Evolutionary conservation across 92 coral and sea anemone genomes (phyloP).

Genomic region (Zoanthus solanderi): DNA sequence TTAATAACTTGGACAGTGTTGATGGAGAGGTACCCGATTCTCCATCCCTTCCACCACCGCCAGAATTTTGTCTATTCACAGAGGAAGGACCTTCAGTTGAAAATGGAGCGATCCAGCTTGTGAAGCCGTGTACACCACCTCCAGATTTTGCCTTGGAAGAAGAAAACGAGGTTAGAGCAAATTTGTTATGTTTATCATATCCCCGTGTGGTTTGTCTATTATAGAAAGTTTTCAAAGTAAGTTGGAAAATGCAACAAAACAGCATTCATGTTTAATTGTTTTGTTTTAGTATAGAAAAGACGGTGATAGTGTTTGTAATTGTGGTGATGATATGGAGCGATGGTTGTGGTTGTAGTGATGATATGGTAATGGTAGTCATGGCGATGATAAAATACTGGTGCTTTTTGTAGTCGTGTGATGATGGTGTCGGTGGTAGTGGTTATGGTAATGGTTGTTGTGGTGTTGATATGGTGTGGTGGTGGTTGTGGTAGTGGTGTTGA

Average conservation of each 20-base stretch:
- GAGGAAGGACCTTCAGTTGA: conserved; percentile 4
- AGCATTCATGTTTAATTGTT: no score
- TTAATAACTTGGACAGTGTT: conserved; percentile 44
- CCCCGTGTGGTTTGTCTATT: neutral
- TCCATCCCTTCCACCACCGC: conserved; percentile 88
- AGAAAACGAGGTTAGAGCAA: conserved; percentile 38
- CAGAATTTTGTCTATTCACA: conserved; percentile 62
- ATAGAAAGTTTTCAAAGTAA: neutral
- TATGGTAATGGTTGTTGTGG: neutral
- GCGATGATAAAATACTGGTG: neutral
- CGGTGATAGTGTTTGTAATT: neutral
- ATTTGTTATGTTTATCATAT: neutral
- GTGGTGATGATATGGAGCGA: neutral
- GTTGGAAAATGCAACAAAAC: no score
- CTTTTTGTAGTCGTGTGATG: neutral
- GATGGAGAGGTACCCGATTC: conserved; percentile 66
- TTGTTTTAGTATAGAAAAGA: neutral
- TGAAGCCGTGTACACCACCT: conserved; percentile 3
- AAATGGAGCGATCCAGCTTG: neutral
- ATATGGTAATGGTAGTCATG: neutral
- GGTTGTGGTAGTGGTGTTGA: neutral
- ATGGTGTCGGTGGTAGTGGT: neutral
- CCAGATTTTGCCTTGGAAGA: conserved; percentile 29
- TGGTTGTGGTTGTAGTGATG: no score
- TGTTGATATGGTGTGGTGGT: neutral